Evolutionary conservation across 2,113 vertebrate genomes (phyloP).

Genomic region (Pionites leucogaster): DNA sequence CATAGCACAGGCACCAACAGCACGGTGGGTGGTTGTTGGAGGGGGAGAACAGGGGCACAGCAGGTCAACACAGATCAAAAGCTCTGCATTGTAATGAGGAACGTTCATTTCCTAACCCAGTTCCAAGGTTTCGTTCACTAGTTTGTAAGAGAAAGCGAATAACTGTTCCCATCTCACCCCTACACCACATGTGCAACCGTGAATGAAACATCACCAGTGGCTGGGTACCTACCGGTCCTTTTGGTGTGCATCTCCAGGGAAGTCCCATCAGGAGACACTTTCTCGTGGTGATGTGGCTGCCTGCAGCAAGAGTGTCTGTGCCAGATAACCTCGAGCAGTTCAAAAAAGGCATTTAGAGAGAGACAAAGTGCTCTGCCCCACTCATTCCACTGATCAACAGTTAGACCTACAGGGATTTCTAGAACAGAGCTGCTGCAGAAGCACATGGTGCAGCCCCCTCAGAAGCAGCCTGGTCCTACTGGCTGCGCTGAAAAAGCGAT

Average conservation of each 20-base stretch:
- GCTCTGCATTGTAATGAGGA: neutral
- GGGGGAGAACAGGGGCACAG: neutral
- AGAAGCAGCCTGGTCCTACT: neutral
- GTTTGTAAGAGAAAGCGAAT: neutral
- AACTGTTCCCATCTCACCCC: neutral
- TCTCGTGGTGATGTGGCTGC: neutral
- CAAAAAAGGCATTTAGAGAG: neutral
- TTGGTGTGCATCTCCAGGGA: too few relatives aligned
- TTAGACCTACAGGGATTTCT: neutral
- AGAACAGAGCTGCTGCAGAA: neutral
- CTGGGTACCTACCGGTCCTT: neutral
- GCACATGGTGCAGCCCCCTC: neutral
- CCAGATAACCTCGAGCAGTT: neutral
- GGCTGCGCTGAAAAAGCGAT: neutral
- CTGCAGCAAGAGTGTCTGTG: neutral
- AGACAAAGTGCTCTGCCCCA: neutral
- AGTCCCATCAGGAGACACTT: neutral
- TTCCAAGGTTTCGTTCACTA: neutral
- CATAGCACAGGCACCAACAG: neutral
- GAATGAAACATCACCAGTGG: neutral
- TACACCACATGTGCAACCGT: fast-evolving
- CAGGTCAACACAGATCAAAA: neutral
- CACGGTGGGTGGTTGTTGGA: neutral
- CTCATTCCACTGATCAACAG: too few relatives aligned
- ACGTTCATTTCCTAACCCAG: neutral